Evolutionary conservation across 2,797 vertebrate species (phyloP).

Genomic region (Pseudotriccus pelzelni): DNA sequence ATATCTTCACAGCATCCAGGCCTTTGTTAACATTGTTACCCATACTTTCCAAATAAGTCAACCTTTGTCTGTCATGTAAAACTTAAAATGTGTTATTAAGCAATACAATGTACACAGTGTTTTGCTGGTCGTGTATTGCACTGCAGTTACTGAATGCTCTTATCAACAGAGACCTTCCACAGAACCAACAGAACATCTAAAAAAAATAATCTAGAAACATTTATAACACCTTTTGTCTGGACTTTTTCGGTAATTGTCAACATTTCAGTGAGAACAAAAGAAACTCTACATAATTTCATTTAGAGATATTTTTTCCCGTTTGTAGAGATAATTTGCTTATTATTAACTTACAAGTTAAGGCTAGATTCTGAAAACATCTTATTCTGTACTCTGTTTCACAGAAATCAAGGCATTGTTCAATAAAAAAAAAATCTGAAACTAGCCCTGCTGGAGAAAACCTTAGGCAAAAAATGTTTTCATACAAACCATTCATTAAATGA

Average conservation of each 20-base stretch:
- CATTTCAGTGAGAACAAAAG: background rate
- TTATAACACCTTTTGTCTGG: background rate
- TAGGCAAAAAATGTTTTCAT: background rate
- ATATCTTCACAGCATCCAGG: background rate
- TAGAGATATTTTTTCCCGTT: background rate
- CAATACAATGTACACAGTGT: background rate
- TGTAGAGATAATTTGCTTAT: background rate
- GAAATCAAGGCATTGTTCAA: background rate
- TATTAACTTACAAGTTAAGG: background rate
- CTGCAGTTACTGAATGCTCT: background rate
- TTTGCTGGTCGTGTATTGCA: background rate
- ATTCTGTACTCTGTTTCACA: background rate
- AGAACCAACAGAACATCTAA: background rate
- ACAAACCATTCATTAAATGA: conserved; percentile 32
- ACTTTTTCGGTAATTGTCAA: background rate
- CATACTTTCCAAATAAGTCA: background rate
- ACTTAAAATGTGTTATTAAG: background rate
- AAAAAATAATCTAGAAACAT: background rate
- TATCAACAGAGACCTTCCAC: background rate
- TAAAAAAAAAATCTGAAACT: background rate
- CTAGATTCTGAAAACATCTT: background rate
- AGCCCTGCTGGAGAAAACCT: background rate
- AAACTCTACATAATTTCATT: background rate
- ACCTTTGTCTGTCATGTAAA: background rate
- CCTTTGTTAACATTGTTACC: background rate